Percentiles rank a stretch among this genome's conserved stretches.
These are phyloP conservation scores for Tinea semifulvella DNA, from an alignment of 2,888 invertebrate species.

Conservation along the genomic window DNA sequence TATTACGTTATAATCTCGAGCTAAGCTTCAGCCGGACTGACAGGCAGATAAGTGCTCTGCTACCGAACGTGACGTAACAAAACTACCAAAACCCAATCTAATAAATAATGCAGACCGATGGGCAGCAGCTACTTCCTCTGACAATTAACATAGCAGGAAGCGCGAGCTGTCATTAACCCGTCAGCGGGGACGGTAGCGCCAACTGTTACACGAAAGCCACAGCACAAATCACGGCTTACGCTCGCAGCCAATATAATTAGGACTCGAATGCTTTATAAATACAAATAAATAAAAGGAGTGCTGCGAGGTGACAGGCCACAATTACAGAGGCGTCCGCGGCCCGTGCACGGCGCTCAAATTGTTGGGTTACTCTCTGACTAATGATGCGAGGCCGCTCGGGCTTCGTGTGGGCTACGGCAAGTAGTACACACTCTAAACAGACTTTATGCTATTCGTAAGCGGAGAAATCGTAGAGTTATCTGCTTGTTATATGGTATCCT, in stretches of 20 bases:
- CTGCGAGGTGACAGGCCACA: constrained; percentile 56
- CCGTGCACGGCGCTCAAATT: constrained; percentile 42
- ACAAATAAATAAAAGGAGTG: constrained; percentile 61
- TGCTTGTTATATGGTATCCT: no score
- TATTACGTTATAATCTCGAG: constrained; percentile 61
- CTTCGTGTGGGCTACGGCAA: constrained; percentile 10
- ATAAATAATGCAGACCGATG: constrained; percentile 50
- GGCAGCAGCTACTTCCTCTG: constrained; percentile 52
- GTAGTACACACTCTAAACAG: no score
- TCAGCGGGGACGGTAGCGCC: constrained; percentile 44
- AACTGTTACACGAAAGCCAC: constrained; percentile 55
- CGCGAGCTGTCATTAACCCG: constrained; percentile 58
- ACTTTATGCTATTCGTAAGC: no score
- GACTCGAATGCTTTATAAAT: constrained; percentile 55
- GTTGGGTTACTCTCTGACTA: constrained; percentile 56
- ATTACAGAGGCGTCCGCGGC: constrained; percentile 44
- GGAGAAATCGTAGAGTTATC: no score
- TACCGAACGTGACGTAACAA: constrained; percentile 42
- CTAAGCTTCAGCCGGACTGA: constrained; percentile 49
- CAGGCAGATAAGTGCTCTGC: constrained; percentile 54
- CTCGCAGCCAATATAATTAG: constrained; percentile 50
- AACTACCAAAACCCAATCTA: constrained; percentile 48
- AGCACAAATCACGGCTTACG: constrained; percentile 45
- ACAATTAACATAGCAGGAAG: constrained; percentile 63
- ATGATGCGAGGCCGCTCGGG: constrained; percentile 39